Percentiles rank a stretch among this genome's conserved stretches.
phyloP scores from a whole-genome alignment of 2,888 invertebrate genomes.

The Habroteleia sp. region DNA sequence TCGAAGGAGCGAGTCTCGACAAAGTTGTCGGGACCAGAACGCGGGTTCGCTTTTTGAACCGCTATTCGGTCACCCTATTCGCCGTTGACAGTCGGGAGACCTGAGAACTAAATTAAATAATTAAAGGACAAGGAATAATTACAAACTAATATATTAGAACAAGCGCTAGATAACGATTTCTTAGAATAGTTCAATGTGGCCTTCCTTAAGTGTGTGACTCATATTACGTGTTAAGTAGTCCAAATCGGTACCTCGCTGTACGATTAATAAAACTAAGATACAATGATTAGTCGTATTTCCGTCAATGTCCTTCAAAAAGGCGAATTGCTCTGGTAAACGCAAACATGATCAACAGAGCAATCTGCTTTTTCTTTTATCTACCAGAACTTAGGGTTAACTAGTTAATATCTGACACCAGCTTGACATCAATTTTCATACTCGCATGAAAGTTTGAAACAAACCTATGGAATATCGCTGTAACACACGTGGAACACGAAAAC shows the following conservation, averaged over 20 bases:
- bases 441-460: constrained; percentile 67
- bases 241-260: constrained; percentile 26
- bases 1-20: not conserved
- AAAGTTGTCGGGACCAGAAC: not conserved
- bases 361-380: constrained; percentile 5
- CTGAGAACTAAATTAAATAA: constrained; percentile 13
- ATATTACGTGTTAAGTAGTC: constrained; percentile 70
- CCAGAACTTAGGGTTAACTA: constrained; percentile 16
- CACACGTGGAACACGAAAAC: constrained; percentile 39
- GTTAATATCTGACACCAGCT: constrained; percentile 22
- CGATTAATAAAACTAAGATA: constrained; percentile 17
- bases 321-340: constrained; percentile 5
- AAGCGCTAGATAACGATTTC: constrained; percentile 74
- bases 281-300: constrained; percentile 37
- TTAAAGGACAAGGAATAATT: constrained; percentile 12
- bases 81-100: constrained; percentile 16
- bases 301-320: constrained; percentile 22
- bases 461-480: constrained; percentile 47
- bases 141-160: constrained; percentile 69
- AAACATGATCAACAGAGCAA: not conserved
- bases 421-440: constrained; percentile 40
- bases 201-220: constrained; percentile 78
- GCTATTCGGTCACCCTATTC: constrained; percentile 19
- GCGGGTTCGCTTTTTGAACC: constrained; percentile 29
- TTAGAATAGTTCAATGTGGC: constrained; percentile 81